Evolutionary conservation across 2,113 vertebrate species (phyloP), one percentile per base, ranked within the genome.

Genomic region (Xiphophorus couchianus): DNA sequence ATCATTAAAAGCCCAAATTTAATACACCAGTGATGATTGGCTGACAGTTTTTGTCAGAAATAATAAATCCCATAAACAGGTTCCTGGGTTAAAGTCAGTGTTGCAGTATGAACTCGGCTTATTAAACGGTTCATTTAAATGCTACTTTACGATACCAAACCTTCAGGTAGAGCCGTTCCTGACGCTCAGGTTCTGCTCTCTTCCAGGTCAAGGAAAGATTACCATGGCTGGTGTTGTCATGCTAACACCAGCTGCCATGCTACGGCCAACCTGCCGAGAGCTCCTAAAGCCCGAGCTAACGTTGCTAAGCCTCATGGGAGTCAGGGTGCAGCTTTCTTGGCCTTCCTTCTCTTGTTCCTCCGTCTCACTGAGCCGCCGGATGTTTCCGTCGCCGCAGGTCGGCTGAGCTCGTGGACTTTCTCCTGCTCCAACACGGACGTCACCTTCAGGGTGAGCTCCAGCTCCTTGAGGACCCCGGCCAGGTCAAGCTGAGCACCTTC

Each of bases 341-440:
- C 71, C 29, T 76, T 83, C 71, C 87, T 89, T 66, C 84, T 90
- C 85, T 67, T 93, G 86, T 83, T 95, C 84, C 96, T 93, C 82
- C 94, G 95, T 81, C 96, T 94, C 82, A 97, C 66, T 0, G 28
- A 74, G 35, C 86, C 74, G 1, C 63, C 58, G 66, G 84, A 39
- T 0, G 44, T 31, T 29, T 81, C 76, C 0, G 64, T 71, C 71
- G 83, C 83, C 8, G 4, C 30, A 1, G 74, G 67, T 31, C 11
- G 27, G 12, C 0, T 31, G 5, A 83, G 65, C 28, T 78, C 80
- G 42, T 84, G 81, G 10, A 78, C 30, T 74, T 84, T 75, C 73
- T 89, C 84, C 82, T 77, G 85, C 77, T 90, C 83, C 83, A 80
- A 65, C 75, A 30, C 48, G 0, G 77, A 51, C 3, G 84, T 80